Evolutionary conservation across 1,140 invertebrate species (phyloP), one percentile per base, ranked within the genome.

Genomic region (Gryllus bimaculatus): DNA sequence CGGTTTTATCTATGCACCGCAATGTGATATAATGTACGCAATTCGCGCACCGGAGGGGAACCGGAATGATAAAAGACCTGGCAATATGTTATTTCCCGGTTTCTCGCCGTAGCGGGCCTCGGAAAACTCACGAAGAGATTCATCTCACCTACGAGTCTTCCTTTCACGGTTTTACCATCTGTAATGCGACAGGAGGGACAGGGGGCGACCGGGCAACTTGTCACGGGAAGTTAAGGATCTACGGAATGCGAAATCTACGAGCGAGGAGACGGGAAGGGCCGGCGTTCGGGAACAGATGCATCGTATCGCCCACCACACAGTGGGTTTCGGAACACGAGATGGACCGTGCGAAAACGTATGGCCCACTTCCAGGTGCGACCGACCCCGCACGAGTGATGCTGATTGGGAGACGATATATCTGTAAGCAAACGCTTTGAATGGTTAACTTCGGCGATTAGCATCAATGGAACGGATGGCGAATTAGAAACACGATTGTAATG

Each of bases 151-250:
- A 66, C 54, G 54, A 66, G 54, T 18, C 18, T 66, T 66, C 54
- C 54, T 66, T 66, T 66, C 54, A 66, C 54, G 54, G 54, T 66
- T 66, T 66, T 66, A 66, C 54, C 54, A 66, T 66, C 54, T 66
- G 54, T 66, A 66, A 66, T 66, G 18, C 10, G 54, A 66, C 54
- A 66, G 54, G 54, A 66, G 54, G 54, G 54, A 66, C 54, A 66
- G 54, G 54, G 18, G 54, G 54, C 54, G 54, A 66, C 54, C 7
- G 18, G 54, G 54, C 54, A 66, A 66, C 54, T 66, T 66, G 54
- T 66, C 54, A 66, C 10, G 54, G 18, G 54, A 66, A 66, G 54
- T 66, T 66, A 66, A 66, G 54, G 54, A 66, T 66, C 54, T 66
- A 66, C 54, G 54, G 54, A 66, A 66, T 66, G 54, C 54, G 54